A percentile compares a stretch with the other conserved stretches of the same genome.
Conservation (phyloP, 2,888 invertebrate genomes). For the Tetanocera ferruginea region DNA sequence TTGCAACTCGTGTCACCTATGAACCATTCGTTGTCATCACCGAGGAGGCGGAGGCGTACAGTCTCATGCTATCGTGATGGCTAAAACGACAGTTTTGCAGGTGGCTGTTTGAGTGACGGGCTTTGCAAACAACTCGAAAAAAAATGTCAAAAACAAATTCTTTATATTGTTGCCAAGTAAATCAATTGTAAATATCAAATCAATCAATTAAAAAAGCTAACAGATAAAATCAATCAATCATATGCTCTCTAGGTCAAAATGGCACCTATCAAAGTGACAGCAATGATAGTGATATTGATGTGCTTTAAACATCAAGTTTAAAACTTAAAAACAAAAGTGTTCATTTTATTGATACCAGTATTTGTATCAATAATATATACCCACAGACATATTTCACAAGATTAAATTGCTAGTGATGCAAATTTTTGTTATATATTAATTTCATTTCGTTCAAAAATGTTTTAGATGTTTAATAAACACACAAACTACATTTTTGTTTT, state of each 20-base stretch:
- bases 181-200: conserved; percentile 28
- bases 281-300: not conserved
- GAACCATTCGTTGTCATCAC: not conserved
- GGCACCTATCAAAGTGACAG: conserved; percentile 13
- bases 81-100: conserved; percentile 1
- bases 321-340: no score
- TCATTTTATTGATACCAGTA: no score
- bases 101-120: conserved; percentile 6
- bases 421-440: no score
- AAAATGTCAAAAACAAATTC: conserved; percentile 54
- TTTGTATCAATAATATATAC: no score
- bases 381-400: no score
- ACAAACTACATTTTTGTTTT: no score
- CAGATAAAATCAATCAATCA: conserved; percentile 64
- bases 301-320: no score
- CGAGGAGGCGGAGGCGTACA: conserved; percentile 10
- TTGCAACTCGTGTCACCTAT: not conserved
- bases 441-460: no score
- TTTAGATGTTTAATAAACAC: no score
- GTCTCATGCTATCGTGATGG: not conserved
- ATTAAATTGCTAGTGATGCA: no score
- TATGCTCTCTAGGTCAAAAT: conserved; percentile 36
- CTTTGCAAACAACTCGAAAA: not conserved
- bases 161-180: conserved; percentile 8
- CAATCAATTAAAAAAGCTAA: conserved; percentile 49